Conservation (phyloP, 2,113 vertebrate species). For the Origma solitaria region DNA sequence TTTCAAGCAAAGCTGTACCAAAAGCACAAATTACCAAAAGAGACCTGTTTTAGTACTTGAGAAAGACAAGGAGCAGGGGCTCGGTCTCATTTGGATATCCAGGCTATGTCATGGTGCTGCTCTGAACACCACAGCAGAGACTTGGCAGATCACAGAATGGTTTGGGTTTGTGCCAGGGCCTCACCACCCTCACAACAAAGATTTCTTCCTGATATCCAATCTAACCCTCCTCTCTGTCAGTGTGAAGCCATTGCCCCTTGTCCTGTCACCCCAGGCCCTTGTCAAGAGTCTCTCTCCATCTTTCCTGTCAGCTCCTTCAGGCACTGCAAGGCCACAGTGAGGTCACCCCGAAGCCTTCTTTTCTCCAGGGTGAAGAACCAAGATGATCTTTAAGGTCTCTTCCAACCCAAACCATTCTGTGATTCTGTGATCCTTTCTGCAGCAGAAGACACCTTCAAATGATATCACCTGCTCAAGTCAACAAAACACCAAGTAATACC, state of each 20-base stretch:
- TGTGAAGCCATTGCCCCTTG: not conserved
- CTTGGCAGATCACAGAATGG: not conserved
- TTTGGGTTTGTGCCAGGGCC: not conserved
- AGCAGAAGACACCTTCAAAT: not conserved
- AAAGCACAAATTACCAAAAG: not conserved
- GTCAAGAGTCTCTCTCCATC: not conserved
- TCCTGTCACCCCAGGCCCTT: not conserved
- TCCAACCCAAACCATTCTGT: not conserved
- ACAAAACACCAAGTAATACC: not conserved
- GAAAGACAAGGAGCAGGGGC: not conserved
- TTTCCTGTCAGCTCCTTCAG: not conserved
- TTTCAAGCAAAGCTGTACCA: not conserved
- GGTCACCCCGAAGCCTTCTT: not conserved
- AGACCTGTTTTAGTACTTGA: not conserved
- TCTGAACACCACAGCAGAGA: not conserved
- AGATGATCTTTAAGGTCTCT: not conserved
- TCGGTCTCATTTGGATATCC: not conserved
- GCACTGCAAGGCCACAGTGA: rapidly evolving
- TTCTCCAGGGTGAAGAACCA: not conserved
- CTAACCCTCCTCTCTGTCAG: not conserved
- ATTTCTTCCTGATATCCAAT: rapidly evolving
- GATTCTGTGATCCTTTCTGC: not conserved
- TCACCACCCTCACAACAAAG: not conserved
- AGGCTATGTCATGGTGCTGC: not conserved
- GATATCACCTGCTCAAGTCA: not conserved